Base-by-base conservation (phyloP, 2,888 invertebrate genomes). In the Cephalotes varians region DNA sequence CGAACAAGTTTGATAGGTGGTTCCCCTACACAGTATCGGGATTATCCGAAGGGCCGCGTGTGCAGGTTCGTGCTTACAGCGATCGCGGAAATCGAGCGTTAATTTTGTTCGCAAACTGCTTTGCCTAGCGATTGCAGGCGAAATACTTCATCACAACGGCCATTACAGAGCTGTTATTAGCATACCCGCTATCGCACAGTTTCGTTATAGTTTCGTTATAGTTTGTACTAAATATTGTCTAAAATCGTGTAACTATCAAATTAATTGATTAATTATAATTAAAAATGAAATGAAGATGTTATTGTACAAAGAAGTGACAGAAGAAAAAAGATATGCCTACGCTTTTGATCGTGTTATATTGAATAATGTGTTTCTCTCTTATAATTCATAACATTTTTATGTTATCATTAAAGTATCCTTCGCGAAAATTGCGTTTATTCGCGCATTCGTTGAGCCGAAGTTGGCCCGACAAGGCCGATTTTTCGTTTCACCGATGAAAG, bases 1-100 rank as follows among this genome's bases (percentile, higher is more conserved):
- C 58, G 65, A 71, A 51, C 64, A 85, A 85, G 85, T 87, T 87
- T 80, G 82, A 87, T 72, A 79, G 77, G 62, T 56, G 77, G 60
- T 71, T 71, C 28, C 58, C 40, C 58, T 31, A 69, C 73, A 64
- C 31, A 54, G 65, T 83, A 73, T 86, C 86, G 60, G 80, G 76
- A 83, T 86, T 86, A 85, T 81, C 82, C 54, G 73, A 79, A 82
- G 51, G 74, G 44, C 72, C 67, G 37, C 67, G 69, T 51, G 72
- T 44, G 34, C 56, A 44, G 72, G 72, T 79, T 79, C 77, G 72
- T 79, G 77, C 77, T 79, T 44, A 44, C 77, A 72, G 31, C 72
- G 72, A 79, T 79, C 72, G 77, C 72, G 56, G 77, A 79, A 79
- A 71, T 71, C 77, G 77, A 71, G 77, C 72, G 77, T 79, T 79